Conservation (phyloP, 2,888 invertebrate species). For the Crioceris asparagi region DNA sequence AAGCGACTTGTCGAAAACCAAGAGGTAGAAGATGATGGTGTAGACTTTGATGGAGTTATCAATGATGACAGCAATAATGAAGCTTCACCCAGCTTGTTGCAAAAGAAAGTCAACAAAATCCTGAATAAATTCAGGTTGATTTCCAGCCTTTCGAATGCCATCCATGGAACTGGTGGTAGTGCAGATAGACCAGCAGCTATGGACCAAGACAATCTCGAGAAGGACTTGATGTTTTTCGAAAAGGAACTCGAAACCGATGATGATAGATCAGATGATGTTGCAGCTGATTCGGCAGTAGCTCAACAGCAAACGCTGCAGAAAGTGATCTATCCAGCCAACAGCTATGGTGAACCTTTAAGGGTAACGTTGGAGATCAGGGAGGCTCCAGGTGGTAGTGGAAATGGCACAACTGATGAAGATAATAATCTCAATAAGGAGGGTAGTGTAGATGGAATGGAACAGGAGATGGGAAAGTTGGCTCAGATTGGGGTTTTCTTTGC, state of each 20-base stretch:
- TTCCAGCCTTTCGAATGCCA: conserved; percentile 10
- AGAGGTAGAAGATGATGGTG: conserved; percentile 8
- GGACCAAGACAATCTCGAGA: conserved; percentile 14
- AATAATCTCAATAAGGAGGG: background rate
- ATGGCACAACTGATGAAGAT: background rate
- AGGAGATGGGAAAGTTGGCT: conserved; percentile 11
- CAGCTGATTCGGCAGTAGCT: conserved; percentile 1
- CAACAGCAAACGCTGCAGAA: conserved; percentile 5
- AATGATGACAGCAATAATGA: conserved; percentile 15
- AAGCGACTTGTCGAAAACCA: conserved; percentile 13
- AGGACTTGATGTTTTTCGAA: too few species aligned
- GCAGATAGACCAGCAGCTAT: conserved; percentile 1
- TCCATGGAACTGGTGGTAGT: conserved; percentile 1
- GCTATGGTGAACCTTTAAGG: too few species aligned
- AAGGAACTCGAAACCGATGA: conserved; percentile 14
- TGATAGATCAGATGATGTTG: conserved; percentile 3
- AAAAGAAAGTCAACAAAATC: conserved; percentile 22
- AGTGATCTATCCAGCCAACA: conserved; percentile 1
- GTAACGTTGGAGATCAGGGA: too few species aligned
- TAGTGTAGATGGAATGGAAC: conserved; percentile 5
- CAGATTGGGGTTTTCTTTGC: conserved; percentile 28
- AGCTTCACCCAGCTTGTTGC: conserved; percentile 17
- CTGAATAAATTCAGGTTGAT: conserved; percentile 19
- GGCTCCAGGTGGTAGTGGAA: too few species aligned
- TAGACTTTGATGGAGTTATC: background rate